phyloP scores from a whole-genome alignment of 2,113 vertebrate genomes.

The Apodemus sylvaticus region DNA sequence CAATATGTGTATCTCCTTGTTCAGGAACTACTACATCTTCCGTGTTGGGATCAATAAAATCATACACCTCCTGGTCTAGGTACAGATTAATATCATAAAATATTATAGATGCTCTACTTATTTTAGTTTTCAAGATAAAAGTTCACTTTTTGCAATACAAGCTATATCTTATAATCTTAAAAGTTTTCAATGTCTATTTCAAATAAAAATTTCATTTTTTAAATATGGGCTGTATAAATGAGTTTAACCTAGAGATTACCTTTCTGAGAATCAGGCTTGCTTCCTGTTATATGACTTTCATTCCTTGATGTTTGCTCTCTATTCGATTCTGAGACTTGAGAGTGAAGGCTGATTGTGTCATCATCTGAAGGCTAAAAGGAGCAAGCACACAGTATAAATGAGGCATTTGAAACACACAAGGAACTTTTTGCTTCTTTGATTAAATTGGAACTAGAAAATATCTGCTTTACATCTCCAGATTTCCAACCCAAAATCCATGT shows the following conservation, averaged over 20 bases:
- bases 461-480: conserved; percentile 35
- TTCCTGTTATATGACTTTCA: conserved; percentile 90
- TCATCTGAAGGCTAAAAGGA: conserved; percentile 95
- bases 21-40: conserved; percentile 92
- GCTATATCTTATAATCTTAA: neutral
- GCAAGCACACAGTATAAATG: conserved; percentile 51
- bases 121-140: conserved; percentile 39
- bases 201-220: conserved; percentile 18
- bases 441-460: conserved; percentile 28
- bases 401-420: neutral
- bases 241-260: conserved; percentile 85
- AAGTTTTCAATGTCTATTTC: conserved; percentile 41
- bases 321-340: conserved; percentile 97
- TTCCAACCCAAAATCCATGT: conserved; percentile 40
- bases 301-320: conserved; percentile 87
- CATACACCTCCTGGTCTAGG: conserved; percentile 95
- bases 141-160: conserved; percentile 47
- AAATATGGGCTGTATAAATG: neutral
- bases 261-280: conserved; percentile 94
- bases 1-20: conserved; percentile 88
- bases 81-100: conserved; percentile 74
- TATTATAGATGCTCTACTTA: conserved; percentile 45
- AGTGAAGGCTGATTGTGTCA: conserved; percentile 98
- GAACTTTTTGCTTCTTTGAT: conserved; percentile 29
- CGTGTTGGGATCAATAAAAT: conserved; percentile 93